phyloP scores from a whole-genome alignment of 2,113 vertebrate genomes.

The Saccopteryx leptura region DNA sequence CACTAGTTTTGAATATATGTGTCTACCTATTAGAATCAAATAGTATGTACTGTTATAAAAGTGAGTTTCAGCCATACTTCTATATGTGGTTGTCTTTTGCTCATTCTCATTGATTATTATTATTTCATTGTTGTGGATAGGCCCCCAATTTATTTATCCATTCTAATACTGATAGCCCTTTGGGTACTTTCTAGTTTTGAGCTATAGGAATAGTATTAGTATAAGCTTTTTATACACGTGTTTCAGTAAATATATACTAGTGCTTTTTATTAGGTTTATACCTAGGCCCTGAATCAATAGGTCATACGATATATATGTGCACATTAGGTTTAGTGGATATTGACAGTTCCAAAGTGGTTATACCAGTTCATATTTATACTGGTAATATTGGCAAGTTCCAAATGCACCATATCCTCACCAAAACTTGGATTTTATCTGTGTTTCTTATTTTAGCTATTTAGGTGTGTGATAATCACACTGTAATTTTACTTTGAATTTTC shows the following conservation, averaged over 20 bases:
- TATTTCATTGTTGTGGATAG: not conserved
- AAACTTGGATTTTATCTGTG: not conserved
- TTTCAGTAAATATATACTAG: not conserved
- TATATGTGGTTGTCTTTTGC: not conserved
- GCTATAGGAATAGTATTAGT: not conserved
- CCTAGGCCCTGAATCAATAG: not conserved
- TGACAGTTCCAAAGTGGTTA: not conserved
- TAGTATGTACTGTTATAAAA: rapidly evolving
- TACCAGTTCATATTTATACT: not conserved
- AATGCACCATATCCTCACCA: not conserved
- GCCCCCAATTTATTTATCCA: not conserved
- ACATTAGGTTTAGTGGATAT: not conserved
- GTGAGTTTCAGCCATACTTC: not conserved
- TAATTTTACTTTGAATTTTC: not conserved
- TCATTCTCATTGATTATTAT: not conserved
- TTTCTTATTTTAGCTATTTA: not conserved
- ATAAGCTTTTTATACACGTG: not conserved
- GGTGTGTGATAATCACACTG: not conserved
- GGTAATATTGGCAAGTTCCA: not conserved
- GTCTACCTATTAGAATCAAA: not conserved
- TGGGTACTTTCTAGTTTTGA: not conserved
- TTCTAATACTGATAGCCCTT: not conserved
- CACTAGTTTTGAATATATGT: not conserved
- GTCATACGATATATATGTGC: not conserved
- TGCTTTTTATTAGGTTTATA: not conserved